These are phyloP conservation scores for Campylomormyrus tamandua DNA, from an alignment of 2,113 vertebrate genomes.

Conservation along the genomic window DNA sequence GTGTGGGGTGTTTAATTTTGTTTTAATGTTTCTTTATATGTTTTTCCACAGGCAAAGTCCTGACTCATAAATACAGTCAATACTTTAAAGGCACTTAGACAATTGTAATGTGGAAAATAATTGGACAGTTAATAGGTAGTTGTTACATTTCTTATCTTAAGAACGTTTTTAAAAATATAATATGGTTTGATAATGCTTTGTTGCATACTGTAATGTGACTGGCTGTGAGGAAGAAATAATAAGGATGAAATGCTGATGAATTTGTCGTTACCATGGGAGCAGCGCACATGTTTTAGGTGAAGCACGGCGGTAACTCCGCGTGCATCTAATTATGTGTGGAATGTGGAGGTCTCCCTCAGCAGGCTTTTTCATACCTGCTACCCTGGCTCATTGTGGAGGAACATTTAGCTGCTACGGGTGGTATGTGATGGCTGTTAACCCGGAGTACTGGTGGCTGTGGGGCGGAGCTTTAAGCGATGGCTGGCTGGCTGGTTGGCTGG, in stretches of 20 bases:
- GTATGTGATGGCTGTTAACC: background rate
- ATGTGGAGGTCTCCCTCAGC: background rate
- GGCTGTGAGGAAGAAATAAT: background rate
- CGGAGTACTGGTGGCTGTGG: background rate
- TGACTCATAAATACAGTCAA: background rate
- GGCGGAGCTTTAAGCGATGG: background rate
- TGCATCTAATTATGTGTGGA: background rate
- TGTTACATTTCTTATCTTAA: background rate
- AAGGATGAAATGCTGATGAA: background rate
- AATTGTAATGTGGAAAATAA: background rate
- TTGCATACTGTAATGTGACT: background rate
- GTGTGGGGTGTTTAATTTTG: background rate
- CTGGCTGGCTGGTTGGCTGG: background rate
- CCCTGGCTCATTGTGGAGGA: background rate
- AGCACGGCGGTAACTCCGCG: background rate
- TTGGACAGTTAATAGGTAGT: background rate
- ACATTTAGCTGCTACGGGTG: background rate
- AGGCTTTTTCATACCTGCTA: background rate
- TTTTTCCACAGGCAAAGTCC: background rate
- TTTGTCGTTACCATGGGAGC: background rate
- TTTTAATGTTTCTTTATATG: background rate
- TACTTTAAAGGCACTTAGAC: background rate
- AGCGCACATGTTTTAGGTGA: background rate
- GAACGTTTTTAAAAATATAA: background rate
- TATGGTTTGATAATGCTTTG: background rate